Base-by-base conservation (phyloP, 2,797 vertebrate species). In the Myotis myotis region DNA sequence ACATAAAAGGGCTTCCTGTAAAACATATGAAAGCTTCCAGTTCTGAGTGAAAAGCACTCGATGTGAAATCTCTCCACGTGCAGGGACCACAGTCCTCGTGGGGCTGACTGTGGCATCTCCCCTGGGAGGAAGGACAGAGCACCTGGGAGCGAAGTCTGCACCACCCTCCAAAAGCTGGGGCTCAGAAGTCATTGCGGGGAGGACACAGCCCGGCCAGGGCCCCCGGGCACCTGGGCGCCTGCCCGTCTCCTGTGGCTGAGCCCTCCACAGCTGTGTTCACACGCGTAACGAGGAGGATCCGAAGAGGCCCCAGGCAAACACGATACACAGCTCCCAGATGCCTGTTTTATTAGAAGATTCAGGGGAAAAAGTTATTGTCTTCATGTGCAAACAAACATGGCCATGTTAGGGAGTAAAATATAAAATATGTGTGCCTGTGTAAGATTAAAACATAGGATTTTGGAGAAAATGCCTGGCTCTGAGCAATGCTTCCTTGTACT, bases 1-100 rank as follows among this genome's bases (percentile, higher is more conserved):
- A 90, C 93, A 93, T 94, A 96, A 97, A 97, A 96, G 74, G 75
- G 60, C 93, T 97, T 96, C 93, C 96, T 95, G 64, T 90, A 97
- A 97, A 97, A 97, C 11, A 86, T 88, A 96, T 94, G 95, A 93
- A 96, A 94, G 66, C 87, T 93, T 92, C 95, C 2, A 60, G 94
- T 87, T 93, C 89, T 82, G 94, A 92, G 96, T 96, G 97, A 96
- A 97, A 97, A 90, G 76, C 62, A 8, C 83, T 97, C 81, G 60
- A 95, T 86, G 79, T 96, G 92, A 95, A 97, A 80, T 87, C 72
- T 84, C 90, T 71, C 68, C 19, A 0, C 2, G 82, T 95, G 89
- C 66, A 90, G 89, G 75, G 94, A 47, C 78, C 70, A 33, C 85
- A 25, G 70, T 79, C 55, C 5, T 7, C 4, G 8, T 1, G 11